Evolutionary conservation across 2,797 vertebrate genomes (phyloP).

Genomic region (Anguilla obscura): DNA sequence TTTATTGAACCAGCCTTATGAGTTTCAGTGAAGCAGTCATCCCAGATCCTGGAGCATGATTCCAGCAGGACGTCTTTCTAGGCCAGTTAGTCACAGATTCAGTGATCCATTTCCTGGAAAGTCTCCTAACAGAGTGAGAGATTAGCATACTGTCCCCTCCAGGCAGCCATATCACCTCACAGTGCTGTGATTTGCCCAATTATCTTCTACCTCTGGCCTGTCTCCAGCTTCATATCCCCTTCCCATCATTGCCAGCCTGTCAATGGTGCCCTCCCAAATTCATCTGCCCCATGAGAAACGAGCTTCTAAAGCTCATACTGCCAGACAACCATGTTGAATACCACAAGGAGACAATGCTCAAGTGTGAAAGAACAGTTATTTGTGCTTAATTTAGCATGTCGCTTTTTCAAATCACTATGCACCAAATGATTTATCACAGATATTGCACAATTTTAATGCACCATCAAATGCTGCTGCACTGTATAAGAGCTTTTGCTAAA

Average conservation of each 20-base stretch:
- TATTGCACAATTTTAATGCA: slow-evolving; percentile 43
- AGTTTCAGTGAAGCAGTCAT: slow-evolving; percentile 9
- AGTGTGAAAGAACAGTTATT: slow-evolving; percentile 13
- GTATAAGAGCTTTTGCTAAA: slow-evolving; percentile 43
- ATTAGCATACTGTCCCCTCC: slow-evolving; percentile 44
- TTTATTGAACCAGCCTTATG: not conserved
- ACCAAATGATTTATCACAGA: slow-evolving; percentile 34
- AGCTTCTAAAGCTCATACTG: not conserved
- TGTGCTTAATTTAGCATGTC: slow-evolving; percentile 8
- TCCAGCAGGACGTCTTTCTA: slow-evolving; percentile 12
- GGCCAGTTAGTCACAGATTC: slow-evolving; percentile 32
- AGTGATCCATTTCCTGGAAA: slow-evolving; percentile 42
- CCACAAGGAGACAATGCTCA: slow-evolving; percentile 16
- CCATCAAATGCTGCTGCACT: slow-evolving; percentile 43
- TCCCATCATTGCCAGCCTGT: slow-evolving; percentile 26
- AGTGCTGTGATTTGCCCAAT: slow-evolving; percentile 50
- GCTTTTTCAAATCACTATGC: slow-evolving; percentile 32
- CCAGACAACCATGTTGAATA: not conserved
- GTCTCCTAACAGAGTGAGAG: slow-evolving; percentile 46
- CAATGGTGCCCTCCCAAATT: slow-evolving; percentile 22
- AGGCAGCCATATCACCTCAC: slow-evolving; percentile 42
- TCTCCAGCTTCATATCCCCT: slow-evolving; percentile 39
- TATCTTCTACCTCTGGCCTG: slow-evolving; percentile 48
- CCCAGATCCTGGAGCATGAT: slow-evolving; percentile 17
- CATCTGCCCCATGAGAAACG: not conserved